Conservation (phyloP, 2,797 vertebrate genomes). For the Toxotes lorentzi region DNA sequence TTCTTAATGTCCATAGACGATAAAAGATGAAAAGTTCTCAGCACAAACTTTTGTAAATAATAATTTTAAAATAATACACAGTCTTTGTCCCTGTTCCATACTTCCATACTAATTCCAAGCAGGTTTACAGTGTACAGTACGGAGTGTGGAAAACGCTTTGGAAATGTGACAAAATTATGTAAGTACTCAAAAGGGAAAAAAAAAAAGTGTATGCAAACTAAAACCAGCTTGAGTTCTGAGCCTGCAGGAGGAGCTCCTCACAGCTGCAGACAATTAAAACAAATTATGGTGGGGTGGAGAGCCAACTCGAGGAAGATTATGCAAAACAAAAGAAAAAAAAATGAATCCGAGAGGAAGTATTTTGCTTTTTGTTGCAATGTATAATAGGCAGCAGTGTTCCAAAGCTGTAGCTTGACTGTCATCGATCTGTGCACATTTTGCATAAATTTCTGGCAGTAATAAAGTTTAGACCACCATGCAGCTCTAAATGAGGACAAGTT, state of each 20-base stretch:
- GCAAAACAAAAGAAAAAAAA: background rate
- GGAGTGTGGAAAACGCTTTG: background rate
- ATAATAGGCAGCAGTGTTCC: background rate
- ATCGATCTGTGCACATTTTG: background rate
- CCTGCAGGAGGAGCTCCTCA: background rate
- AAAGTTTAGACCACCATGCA: too few relatives aligned
- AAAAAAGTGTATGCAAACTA: too few relatives aligned
- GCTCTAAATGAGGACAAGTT: too few relatives aligned
- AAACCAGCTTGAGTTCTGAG: background rate
- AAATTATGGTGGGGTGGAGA: background rate
- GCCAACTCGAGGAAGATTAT: background rate
- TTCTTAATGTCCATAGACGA: background rate
- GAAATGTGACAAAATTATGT: too few relatives aligned
- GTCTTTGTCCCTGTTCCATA: too few relatives aligned
- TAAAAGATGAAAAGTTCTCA: too few relatives aligned
- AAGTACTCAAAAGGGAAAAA: too few relatives aligned
- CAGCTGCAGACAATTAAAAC: slow-evolving; percentile 22
- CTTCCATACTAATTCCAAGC: background rate
- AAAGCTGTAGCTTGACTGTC: too few relatives aligned
- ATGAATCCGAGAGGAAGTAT: too few relatives aligned
- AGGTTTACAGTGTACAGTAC: background rate
- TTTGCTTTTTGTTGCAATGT: background rate
- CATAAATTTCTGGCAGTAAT: background rate
- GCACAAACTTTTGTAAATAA: too few relatives aligned
- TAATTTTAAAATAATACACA: too few relatives aligned